phyloP scores from a whole-genome alignment of 2,797 vertebrate genomes.

The Euphonia xanthogaster region DNA sequence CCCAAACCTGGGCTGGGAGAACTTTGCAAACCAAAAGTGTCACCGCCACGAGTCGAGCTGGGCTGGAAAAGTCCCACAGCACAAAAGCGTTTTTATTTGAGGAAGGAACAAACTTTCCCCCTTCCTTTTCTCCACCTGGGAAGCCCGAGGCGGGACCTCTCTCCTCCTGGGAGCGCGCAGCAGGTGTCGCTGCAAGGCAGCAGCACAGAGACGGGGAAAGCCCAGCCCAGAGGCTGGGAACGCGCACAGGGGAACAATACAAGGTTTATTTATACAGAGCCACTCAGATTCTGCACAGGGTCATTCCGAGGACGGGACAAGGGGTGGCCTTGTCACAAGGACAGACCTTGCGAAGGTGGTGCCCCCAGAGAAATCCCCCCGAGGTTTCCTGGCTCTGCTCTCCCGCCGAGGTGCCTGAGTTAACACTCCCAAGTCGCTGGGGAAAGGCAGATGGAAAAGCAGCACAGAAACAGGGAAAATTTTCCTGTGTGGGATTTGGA shows the following conservation, averaged over 20 bases:
- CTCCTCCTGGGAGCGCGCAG: not conserved
- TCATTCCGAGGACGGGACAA: not conserved
- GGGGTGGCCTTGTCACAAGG: not conserved
- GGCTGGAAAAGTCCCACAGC: not conserved
- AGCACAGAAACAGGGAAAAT: not conserved
- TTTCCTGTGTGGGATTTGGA: constrained; percentile 41
- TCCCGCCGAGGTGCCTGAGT: not conserved
- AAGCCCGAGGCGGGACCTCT: not conserved
- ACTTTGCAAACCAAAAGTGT: not conserved
- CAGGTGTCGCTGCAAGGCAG: constrained; percentile 59
- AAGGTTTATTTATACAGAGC: not conserved
- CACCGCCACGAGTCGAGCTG: rapidly evolving
- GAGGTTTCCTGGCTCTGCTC: not conserved
- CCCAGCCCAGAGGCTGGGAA: not conserved
- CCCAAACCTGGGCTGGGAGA: not conserved
- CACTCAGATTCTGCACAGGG: rapidly evolving
- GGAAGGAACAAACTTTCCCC: not conserved
- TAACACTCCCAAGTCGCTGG: not conserved
- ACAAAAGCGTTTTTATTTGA: not conserved
- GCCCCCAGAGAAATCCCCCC: not conserved
- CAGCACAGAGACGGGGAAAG: not conserved
- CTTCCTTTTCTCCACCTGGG: not conserved
- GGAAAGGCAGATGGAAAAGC: constrained; percentile 37
- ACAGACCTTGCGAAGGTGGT: rapidly evolving
- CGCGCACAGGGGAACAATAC: not conserved